Evolutionary conservation across 2,888 invertebrate species (phyloP).

Genomic region (Chouioia cunea): DNA sequence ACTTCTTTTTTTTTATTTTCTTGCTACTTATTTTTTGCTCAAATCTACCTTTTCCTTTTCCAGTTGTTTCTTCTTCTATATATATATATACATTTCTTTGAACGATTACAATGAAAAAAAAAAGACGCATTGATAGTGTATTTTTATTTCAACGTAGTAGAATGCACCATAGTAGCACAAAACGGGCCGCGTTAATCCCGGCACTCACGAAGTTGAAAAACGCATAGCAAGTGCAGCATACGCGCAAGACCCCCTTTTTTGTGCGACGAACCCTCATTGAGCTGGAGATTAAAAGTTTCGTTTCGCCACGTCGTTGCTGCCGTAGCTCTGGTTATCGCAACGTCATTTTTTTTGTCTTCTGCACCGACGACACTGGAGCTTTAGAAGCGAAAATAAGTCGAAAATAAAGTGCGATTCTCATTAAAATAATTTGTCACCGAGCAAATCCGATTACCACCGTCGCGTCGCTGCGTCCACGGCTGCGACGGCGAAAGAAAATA

Average conservation of each 20-base stretch:
- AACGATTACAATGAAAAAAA: conserved; percentile 2
- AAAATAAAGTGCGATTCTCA: conserved; percentile 18
- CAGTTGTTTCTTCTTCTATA: not conserved
- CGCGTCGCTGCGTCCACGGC: not conserved
- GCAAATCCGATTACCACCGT: conserved; percentile 28
- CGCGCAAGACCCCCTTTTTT: too few species aligned
- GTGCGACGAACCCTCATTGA: conserved; percentile 5
- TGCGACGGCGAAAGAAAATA: conserved; percentile 2
- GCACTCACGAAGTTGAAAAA: conserved; percentile 1
- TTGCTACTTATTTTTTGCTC: not conserved
- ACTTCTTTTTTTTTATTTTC: not conserved
- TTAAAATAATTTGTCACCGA: conserved; percentile 39
- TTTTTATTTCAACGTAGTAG: conserved; percentile 9
- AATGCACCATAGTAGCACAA: conserved; percentile 14
- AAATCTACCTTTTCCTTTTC: not conserved
- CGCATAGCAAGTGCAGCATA: too few species aligned
- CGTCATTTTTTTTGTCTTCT: conserved; percentile 7
- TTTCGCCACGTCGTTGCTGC: not conserved
- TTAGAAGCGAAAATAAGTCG: conserved; percentile 6
- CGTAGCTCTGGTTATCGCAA: conserved; percentile 17
- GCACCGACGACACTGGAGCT: not conserved
- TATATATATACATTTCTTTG: not conserved
- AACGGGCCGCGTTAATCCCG: not conserved
- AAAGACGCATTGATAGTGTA: not conserved
- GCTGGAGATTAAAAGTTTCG: conserved; percentile 33